phyloP scores from a whole-genome alignment of 1,140 invertebrate genomes.

The Acromyrmex echinatior region DNA sequence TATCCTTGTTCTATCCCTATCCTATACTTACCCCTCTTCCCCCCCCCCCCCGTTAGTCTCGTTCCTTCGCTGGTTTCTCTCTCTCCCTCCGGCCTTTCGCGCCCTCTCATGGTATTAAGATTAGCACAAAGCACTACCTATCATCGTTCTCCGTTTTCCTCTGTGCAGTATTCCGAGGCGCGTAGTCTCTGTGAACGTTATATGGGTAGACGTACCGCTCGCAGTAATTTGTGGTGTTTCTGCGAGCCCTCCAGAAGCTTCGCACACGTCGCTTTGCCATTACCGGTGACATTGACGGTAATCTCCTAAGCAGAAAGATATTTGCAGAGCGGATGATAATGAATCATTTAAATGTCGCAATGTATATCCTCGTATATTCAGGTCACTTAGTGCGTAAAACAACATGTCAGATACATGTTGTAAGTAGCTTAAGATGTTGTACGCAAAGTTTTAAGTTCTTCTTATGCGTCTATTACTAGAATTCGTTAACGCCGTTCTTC shows the following conservation, averaged over 20 bases:
- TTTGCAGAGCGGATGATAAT: conserved; percentile 54
- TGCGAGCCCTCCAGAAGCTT: conserved; percentile 51
- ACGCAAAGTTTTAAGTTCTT: conserved; percentile 5
- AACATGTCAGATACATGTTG: not conserved
- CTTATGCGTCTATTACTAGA: not conserved
- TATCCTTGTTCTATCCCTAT: conserved; percentile 36
- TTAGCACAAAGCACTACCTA: conserved; percentile 76
- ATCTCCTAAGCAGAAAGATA: conserved; percentile 57
- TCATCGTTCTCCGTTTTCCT: conserved; percentile 54
- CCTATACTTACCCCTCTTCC: too few species aligned
- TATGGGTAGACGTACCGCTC: conserved; percentile 59
- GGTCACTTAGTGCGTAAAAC: conserved; percentile 30
- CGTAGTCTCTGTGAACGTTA: conserved; percentile 56
- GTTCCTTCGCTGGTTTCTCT: conserved; percentile 19
- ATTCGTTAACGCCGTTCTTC: not conserved
- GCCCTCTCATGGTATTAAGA: conserved; percentile 76
- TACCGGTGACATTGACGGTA: conserved; percentile 65
- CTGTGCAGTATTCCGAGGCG: conserved; percentile 53
- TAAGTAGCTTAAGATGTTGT: conserved; percentile 22
- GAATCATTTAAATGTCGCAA: conserved; percentile 54
- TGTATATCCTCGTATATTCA: conserved; percentile 28
- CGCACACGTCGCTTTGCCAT: conserved; percentile 49
- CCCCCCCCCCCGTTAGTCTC: conserved; percentile 14
- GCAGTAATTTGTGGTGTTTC: conserved; percentile 67
- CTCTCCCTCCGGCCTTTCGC: conserved; percentile 36